Percentiles rank a stretch among this genome's conserved stretches.
These are phyloP conservation scores for Cyprinodon brontotheroides DNA, from an alignment of 2,113 vertebrate species.

Conservation along the genomic window DNA sequence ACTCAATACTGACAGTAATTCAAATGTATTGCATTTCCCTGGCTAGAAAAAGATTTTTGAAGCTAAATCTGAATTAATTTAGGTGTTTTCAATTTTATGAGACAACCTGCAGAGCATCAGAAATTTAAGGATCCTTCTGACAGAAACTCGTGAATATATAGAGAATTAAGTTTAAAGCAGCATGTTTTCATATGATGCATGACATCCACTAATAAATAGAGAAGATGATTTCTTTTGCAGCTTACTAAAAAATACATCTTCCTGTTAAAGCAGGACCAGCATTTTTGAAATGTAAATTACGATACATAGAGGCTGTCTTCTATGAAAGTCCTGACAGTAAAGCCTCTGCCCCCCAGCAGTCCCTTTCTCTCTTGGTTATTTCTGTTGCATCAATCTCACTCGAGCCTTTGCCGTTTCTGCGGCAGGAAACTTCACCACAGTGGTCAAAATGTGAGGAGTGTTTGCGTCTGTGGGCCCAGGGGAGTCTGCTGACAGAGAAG, in stretches of 20 bases:
- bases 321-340: neutral
- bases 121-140: conserved; percentile 2
- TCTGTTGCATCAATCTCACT: neutral
- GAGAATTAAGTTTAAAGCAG: neutral
- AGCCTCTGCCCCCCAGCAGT: neutral
- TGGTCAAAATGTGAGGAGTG: conserved; percentile 23
- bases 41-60: too few species aligned
- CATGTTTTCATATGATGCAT: neutral
- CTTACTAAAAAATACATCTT: neutral
- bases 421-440: conserved; percentile 27
- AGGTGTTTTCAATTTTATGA: neutral
- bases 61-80: neutral
- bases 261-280: neutral
- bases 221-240: neutral
- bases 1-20: too few species aligned
- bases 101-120: conserved; percentile 15
- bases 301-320: neutral
- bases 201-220: neutral
- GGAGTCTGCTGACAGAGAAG: conserved; percentile 34
- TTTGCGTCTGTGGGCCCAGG: neutral
- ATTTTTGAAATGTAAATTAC: neutral
- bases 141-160: neutral
- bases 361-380: neutral
- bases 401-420: neutral
- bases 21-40: too few species aligned